A percentile compares a stretch with the other conserved stretches of the same genome.
Conservation (phyloP, 92 coral and sea anemone species). For the Desmophyllum pertusum region DNA sequence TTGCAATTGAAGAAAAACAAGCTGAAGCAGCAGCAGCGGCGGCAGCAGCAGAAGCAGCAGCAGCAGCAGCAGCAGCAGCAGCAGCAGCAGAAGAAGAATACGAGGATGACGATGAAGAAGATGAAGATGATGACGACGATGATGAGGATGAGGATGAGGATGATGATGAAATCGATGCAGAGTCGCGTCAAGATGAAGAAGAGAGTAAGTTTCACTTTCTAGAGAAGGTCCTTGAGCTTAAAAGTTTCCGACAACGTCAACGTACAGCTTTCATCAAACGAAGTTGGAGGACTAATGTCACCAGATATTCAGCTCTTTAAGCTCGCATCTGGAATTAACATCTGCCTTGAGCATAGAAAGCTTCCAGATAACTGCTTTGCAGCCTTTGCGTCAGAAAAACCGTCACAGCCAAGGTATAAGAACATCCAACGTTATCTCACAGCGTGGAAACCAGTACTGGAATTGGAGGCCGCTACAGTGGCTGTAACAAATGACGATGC, state of each 20-base stretch:
- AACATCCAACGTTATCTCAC: constrained; percentile 29
- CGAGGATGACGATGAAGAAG: no score
- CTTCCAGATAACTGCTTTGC: constrained; percentile 56
- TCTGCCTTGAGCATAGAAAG: constrained; percentile 68
- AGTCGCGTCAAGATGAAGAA: background rate
- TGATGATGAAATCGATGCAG: background rate
- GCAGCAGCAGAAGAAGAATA: no score
- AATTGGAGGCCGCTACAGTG: constrained; percentile 62
- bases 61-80: no score
- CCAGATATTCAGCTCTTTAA: constrained; percentile 64
- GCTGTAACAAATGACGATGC: constrained; percentile 54
- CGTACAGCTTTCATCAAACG: constrained; percentile 54
- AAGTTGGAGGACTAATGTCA: constrained; percentile 42
- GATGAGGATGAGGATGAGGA: no score
- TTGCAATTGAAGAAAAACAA: background rate
- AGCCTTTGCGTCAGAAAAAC: constrained; percentile 15
- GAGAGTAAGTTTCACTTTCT: background rate
- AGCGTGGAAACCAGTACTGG: constrained; percentile 61
- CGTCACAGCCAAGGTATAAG: constrained; percentile 24
- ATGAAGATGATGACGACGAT: background rate
- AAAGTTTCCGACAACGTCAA: constrained; percentile 49
- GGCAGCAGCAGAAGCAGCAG: no score
- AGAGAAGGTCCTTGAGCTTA: constrained; percentile 26
- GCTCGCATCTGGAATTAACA: constrained; percentile 48
- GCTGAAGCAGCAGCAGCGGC: background rate